Conservation (phyloP, 2,797 vertebrate genomes). For the Trachops cirrhosus region DNA sequence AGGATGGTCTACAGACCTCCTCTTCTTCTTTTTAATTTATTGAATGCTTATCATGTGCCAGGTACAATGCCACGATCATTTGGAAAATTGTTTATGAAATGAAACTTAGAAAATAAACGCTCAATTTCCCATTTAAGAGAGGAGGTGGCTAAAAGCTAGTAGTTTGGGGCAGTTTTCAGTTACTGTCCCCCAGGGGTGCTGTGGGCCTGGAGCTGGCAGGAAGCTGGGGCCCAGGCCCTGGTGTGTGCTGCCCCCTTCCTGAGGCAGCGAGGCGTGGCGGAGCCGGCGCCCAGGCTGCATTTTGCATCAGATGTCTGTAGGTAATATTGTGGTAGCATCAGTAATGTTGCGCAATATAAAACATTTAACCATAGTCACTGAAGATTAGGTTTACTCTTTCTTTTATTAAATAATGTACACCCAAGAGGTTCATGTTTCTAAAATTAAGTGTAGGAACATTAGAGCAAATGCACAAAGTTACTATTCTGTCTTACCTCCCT, state of each 20-base stretch:
- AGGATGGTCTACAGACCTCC: not conserved
- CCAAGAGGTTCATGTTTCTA: slow-evolving; percentile 13
- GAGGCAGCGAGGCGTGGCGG: not conserved
- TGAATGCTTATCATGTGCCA: not conserved
- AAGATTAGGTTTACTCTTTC: not conserved
- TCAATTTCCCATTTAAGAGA: not conserved
- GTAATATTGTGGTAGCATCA: not conserved
- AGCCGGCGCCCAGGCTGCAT: not conserved
- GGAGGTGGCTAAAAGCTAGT: not conserved
- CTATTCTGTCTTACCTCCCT: not conserved
- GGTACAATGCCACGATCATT: not conserved
- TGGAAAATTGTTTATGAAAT: not conserved
- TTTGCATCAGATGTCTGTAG: not conserved
- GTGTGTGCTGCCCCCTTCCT: not conserved
- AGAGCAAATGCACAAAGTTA: not conserved
- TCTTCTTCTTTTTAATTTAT: not conserved
- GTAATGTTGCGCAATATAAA: not conserved
- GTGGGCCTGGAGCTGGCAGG: not conserved
- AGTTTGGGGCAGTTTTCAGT: not conserved
- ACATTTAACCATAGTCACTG: not conserved
- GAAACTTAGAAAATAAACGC: not conserved
- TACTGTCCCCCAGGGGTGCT: not conserved
- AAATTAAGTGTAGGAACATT: not conserved
- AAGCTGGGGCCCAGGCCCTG: not conserved
- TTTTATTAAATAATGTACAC: not conserved